phyloP scores from a whole-genome alignment of 1,140 invertebrate species.

The Hydropsyche tenuis region DNA sequence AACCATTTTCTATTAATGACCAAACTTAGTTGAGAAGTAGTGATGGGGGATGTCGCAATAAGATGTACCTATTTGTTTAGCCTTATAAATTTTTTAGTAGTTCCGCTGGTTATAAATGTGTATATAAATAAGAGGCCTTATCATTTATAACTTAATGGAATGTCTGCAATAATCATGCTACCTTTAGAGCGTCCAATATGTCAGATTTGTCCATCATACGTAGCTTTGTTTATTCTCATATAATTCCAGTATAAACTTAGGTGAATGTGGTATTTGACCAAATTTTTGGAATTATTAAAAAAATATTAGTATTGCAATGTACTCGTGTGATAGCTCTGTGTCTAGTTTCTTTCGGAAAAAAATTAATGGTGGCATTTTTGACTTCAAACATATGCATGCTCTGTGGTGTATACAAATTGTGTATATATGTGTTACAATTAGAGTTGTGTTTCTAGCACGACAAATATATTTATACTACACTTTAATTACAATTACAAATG shows the following conservation, averaged over 20 bases:
- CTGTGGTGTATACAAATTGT: constrained; percentile 27
- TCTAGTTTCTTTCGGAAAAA: constrained; percentile 25
- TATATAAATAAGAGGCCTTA: constrained; percentile 51
- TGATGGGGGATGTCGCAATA: constrained; percentile 43
- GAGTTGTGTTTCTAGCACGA: neutral
- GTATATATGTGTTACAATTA: constrained; percentile 28
- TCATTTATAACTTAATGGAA: constrained; percentile 45
- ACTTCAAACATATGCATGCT: constrained; percentile 15
- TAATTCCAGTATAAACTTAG: constrained; percentile 3
- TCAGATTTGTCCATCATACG: constrained; percentile 13
- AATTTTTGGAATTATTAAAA: constrained; percentile 18
- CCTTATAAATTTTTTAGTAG: constrained; percentile 45
- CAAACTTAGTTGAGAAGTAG: constrained; percentile 27
- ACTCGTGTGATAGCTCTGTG: constrained; percentile 37
- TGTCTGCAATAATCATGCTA: constrained; percentile 45
- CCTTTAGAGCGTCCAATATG: constrained; percentile 23
- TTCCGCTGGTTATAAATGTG: constrained; percentile 47
- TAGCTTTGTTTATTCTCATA: constrained; percentile 26
- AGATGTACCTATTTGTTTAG: constrained; percentile 47
- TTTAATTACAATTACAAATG: too few species aligned
- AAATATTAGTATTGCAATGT: constrained; percentile 34
- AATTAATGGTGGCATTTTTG: constrained; percentile 28
- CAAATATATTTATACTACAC: too few species aligned
- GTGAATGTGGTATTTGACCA: constrained; percentile 37
- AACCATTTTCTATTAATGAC: constrained; percentile 37